A percentile compares a stretch with the other conserved stretches of the same genome.
Evolutionary conservation across 2,888 invertebrate species (phyloP).

Genomic region (Incurvaria masculella): DNA sequence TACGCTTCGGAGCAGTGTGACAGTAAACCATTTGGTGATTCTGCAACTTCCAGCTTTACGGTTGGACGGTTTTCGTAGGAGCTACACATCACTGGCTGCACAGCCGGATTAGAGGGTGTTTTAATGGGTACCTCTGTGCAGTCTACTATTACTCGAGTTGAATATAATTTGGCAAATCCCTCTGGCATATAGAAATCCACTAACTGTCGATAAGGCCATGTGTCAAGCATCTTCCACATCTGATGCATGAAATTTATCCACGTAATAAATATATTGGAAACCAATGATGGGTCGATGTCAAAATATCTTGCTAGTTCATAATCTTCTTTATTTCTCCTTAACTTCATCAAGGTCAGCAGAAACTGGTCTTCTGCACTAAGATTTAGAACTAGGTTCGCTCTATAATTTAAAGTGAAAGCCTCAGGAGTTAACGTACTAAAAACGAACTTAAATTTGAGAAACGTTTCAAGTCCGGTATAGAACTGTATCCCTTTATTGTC

Average conservation of each 20-base stretch:
- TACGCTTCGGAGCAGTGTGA: constrained; percentile 13
- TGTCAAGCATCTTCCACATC: constrained; percentile 9
- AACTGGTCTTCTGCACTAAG: constrained; percentile 10
- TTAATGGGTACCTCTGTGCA: constrained; percentile 14
- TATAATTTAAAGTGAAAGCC: constrained; percentile 8
- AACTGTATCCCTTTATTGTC: too few species aligned
- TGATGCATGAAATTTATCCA: constrained; percentile 14
- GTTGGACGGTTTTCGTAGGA: constrained; percentile 16
- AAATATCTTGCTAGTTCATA: constrained; percentile 13
- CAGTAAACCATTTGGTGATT: constrained; percentile 16
- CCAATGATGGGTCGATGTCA: constrained; percentile 7
- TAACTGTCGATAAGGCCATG: constrained; percentile 11
- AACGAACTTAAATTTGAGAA: constrained; percentile 5
- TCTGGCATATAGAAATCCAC: constrained; percentile 14
- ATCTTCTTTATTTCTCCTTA: constrained; percentile 10
- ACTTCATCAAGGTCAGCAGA: constrained; percentile 11
- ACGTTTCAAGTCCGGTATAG: constrained; percentile 8
- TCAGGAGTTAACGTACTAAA: constrained; percentile 9
- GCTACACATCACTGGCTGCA: constrained; percentile 14
- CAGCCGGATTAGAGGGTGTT: constrained; percentile 11
- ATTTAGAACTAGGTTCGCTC: constrained; percentile 4
- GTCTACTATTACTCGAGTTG: constrained; percentile 13
- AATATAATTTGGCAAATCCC: constrained; percentile 8
- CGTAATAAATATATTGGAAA: constrained; percentile 14
- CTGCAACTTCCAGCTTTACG: constrained; percentile 14